Evolutionary conservation across 2,113 vertebrate genomes (phyloP), one percentile per base, ranked within the genome.

Genomic region (Apus apus): DNA sequence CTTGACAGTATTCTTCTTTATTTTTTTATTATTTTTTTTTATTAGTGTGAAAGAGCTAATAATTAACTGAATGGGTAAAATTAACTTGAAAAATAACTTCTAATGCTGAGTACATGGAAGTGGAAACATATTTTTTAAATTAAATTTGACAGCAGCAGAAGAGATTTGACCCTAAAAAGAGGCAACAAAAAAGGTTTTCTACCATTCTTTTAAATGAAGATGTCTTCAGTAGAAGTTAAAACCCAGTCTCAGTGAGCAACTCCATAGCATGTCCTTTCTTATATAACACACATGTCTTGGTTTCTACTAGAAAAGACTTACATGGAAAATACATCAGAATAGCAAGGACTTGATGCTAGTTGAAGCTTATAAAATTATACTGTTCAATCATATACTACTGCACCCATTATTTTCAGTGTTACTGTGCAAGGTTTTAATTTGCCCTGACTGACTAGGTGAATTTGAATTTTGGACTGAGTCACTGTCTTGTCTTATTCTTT

Each of bases 41-140:
- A n/a, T 90, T 57, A 78, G 7, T 68, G 57, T 87, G 40, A 85
- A 80, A 80, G n/a, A 62, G 17, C 9, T 61, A 70, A 50, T 90
- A 90, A 93, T 78, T 88, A 80, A 34, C 78, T 61, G 58, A 57
- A 65, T 25, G 68, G 58, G 34, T 91, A 86, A 92, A 95, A 94
- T 85, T 67, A 81, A 66, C 29, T 91, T 60, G 16, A 88, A 90
- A 95, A 85, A 62, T 89, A 85, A 22, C 46, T 83, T 80, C 20
- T 12, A 88, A 90, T 32, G 72, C 43, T 89, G 70, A 87, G 38
- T 57, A 75, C 26, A n/a, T 26, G 56, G 38, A 89, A 90, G 54
- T 66, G 80, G 53, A 92, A 91, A 90, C 46, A 34, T 3, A 8
- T 29, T 74, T 85, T 53, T 54, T 15, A 87, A 87, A 87, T 34